Evolutionary conservation across 1,140 invertebrate genomes (phyloP).

Genomic region (Tribolium madens): DNA sequence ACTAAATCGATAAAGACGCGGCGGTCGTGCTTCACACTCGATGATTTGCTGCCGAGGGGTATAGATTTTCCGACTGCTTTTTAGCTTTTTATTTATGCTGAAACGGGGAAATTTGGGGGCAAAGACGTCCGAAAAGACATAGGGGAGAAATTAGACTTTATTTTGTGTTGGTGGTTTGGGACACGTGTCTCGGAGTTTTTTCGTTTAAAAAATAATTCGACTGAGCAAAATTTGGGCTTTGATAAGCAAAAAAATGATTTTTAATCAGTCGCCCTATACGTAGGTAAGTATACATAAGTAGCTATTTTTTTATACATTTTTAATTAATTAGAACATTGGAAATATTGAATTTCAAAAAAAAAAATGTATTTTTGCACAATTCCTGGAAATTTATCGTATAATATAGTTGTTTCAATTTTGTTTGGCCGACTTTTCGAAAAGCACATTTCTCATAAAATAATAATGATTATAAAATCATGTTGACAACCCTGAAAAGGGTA

Average conservation of each 20-base stretch:
- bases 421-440: no score
- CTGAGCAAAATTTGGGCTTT: not conserved
- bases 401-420: no score
- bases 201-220: not conserved
- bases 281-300: conserved; percentile 12
- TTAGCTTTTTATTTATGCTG: not conserved
- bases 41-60: not conserved
- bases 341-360: no score
- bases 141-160: not conserved
- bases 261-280: not conserved
- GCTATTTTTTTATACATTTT: no score
- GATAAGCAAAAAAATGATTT: not conserved
- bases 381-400: no score
- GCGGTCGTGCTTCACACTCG: not conserved
- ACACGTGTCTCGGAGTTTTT: not conserved
- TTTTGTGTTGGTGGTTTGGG: not conserved
- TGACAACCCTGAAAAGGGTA: no score
- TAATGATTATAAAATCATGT: no score
- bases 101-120: no score
- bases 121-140: not conserved
- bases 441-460: no score
- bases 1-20: conserved; percentile 37
- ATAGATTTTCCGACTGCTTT: not conserved
- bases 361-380: no score
- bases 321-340: no score